Conservation (phyloP, 35 echinoderm and acorn worm species). For the Ophiothrix spiculata region DNA sequence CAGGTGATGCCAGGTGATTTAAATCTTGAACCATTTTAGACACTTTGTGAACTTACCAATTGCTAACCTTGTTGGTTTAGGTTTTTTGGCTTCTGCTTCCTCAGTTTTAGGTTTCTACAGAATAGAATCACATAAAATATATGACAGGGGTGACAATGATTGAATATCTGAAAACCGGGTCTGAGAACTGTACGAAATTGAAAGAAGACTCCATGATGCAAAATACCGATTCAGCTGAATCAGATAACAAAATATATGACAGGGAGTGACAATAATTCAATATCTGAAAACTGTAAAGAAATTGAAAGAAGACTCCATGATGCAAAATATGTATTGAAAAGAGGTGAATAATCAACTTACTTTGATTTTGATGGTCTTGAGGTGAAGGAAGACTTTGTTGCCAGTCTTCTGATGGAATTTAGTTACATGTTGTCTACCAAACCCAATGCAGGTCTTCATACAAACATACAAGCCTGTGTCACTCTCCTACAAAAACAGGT, state of each 20-base stretch:
- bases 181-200: background rate
- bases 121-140: background rate
- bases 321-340: background rate
- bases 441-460: slow-evolving; percentile 93
- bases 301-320: background rate
- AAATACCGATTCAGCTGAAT: too few species aligned
- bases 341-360: slow-evolving; percentile 17
- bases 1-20: background rate
- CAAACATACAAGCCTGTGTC: slow-evolving; percentile 90
- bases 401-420: slow-evolving; percentile 63
- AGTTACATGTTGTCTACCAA: slow-evolving; percentile 83
- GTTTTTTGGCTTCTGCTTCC: slow-evolving; percentile 54
- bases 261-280: background rate
- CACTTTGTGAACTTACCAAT: slow-evolving; percentile 56
- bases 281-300: background rate
- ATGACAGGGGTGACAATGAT: background rate
- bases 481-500: slow-evolving; percentile 84
- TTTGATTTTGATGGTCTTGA: slow-evolving; percentile 84
- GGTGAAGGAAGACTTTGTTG: slow-evolving; percentile 68
- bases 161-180: background rate
- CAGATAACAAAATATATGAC: too few species aligned
- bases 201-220: too few species aligned
- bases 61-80: slow-evolving; percentile 92
- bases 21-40: background rate
- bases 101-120: slow-evolving; percentile 79